Evolutionary conservation across 2,888 invertebrate genomes (phyloP).

Genomic region (Microctonus brassicae): DNA sequence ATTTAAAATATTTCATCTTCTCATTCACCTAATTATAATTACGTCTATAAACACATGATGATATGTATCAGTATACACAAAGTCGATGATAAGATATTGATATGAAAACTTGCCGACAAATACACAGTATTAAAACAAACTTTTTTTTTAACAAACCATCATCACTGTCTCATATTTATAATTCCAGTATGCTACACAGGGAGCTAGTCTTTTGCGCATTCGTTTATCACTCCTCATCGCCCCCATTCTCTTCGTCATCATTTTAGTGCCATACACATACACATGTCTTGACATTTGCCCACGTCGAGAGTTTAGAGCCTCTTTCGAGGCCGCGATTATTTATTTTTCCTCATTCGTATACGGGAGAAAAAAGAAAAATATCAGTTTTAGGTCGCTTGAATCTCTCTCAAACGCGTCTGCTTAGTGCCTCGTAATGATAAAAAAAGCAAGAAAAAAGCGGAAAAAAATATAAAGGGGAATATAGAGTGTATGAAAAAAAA

Average conservation of each 20-base stretch:
- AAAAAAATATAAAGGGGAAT: slow-evolving; percentile 8
- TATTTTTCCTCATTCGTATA: slow-evolving; percentile 47
- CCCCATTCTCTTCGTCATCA: background rate
- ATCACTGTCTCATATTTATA: background rate
- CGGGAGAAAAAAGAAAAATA: slow-evolving; percentile 21
- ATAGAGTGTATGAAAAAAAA: background rate
- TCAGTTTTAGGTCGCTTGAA: slow-evolving; percentile 38
- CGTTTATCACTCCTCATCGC: slow-evolving; percentile 34
- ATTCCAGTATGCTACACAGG: slow-evolving; percentile 2
- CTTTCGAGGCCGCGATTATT: slow-evolving; percentile 38
- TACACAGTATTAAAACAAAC: slow-evolving; percentile 13
- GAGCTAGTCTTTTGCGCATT: slow-evolving; percentile 25
- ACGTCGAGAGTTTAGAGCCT: background rate
- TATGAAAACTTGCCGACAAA: background rate
- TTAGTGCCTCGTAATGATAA: slow-evolving; percentile 34
- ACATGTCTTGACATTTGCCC: slow-evolving; percentile 29
- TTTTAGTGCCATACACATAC: background rate
- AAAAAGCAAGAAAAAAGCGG: no score
- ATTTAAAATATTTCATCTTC: no score
- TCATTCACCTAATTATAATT: no score
- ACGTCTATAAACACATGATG: no score
- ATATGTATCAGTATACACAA: background rate
- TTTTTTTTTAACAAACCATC: background rate
- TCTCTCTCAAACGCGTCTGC: slow-evolving; percentile 36
- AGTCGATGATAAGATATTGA: slow-evolving; percentile 14